These are phyloP conservation scores for Chaetogeoica ovagalla DNA, from an alignment of 2,888 invertebrate species.

Conservation along the genomic window DNA sequence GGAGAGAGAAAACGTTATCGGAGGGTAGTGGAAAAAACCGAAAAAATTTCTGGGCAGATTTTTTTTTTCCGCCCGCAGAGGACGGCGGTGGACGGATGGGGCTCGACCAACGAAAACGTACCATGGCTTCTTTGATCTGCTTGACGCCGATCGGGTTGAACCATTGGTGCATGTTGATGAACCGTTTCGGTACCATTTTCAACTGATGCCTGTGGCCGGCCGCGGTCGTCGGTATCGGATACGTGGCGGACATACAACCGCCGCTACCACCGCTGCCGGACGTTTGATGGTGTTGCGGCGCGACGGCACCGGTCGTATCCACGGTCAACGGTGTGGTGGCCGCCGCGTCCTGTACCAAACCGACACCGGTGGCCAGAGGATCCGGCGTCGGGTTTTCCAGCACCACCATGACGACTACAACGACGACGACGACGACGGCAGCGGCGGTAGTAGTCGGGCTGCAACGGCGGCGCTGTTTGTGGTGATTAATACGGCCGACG, in stretches of 20 bases:
- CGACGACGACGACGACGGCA: conserved; percentile 35
- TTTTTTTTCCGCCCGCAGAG: no score
- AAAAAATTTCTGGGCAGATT: no score
- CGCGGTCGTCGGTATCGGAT: conserved; percentile 55
- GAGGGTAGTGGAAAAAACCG: no score
- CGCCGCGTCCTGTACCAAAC: conserved; percentile 69
- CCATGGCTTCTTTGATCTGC: conserved; percentile 63
- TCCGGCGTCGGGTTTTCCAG: conserved; percentile 63
- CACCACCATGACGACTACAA: conserved; percentile 67
- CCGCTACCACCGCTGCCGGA: conserved; percentile 10
- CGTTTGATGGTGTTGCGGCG: conserved; percentile 56
- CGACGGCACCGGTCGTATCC: conserved; percentile 59
- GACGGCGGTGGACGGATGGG: neutral
- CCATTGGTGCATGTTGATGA: conserved; percentile 89
- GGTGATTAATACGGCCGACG: no score
- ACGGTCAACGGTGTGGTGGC: conserved; percentile 55
- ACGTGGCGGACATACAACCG: conserved; percentile 57
- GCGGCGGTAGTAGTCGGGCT: no score
- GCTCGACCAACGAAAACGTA: conserved; percentile 55
- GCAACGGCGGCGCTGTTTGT: no score
- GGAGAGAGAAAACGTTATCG: no score
- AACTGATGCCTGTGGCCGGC: conserved; percentile 62
- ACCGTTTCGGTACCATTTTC: conserved; percentile 88
- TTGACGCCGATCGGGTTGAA: conserved; percentile 69
- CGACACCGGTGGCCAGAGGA: conserved; percentile 61